Evolutionary conservation across 53 echinoderm and acorn worm genomes (phyloP).

Genomic region (Stichopus horrens): DNA sequence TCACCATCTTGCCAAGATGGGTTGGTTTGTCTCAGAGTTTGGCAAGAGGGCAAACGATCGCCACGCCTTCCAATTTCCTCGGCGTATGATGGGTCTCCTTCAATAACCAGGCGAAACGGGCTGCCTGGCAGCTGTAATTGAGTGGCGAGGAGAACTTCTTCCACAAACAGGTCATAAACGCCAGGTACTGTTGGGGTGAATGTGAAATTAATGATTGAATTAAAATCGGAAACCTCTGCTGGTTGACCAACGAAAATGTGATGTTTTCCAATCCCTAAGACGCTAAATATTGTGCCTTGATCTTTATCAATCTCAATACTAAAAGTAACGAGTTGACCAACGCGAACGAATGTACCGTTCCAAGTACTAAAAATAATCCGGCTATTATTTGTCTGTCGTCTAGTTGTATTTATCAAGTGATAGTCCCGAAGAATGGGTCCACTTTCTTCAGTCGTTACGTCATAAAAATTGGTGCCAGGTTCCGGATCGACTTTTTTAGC

Average conservation of each 20-base stretch:
- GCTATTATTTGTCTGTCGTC: neutral
- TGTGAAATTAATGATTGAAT: neutral
- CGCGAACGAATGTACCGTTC: neutral
- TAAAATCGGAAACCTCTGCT: no score
- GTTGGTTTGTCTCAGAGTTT: neutral
- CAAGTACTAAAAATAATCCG: neutral
- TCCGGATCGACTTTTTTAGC: neutral
- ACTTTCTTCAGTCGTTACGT: neutral
- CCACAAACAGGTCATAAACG: slow-evolving; percentile 15
- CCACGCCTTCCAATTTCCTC: neutral
- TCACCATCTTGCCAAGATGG: neutral
- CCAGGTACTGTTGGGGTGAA: neutral
- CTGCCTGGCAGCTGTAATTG: slow-evolving; percentile 31
- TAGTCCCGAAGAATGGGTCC: slow-evolving; percentile 13
- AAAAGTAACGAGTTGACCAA: neutral
- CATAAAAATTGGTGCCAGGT: neutral
- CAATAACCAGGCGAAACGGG: slow-evolving; percentile 13
- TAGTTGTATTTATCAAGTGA: neutral
- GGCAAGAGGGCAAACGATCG: slow-evolving; percentile 22
- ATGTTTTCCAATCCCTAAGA: neutral
- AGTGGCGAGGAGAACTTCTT: neutral
- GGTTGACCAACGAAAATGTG: slow-evolving; percentile 12
- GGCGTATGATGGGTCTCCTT: neutral
- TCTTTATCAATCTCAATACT: neutral
- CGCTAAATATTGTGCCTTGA: neutral